Evolutionary conservation across 2,113 vertebrate genomes (phyloP).

Genomic region (Prionailurus bengalensis): DNA sequence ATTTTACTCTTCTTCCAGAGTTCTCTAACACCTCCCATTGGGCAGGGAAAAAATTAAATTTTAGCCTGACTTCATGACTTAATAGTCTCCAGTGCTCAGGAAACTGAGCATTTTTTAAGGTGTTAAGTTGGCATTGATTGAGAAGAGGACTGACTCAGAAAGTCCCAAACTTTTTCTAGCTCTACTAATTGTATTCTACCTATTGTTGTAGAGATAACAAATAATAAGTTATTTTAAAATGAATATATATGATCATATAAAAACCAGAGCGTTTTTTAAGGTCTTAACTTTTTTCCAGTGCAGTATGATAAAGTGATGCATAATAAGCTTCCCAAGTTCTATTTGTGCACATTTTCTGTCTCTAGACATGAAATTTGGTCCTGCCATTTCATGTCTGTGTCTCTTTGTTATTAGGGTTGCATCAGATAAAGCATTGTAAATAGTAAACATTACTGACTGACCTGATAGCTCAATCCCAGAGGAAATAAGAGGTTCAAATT

Average conservation of each 20-base stretch:
- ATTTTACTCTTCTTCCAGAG: neutral
- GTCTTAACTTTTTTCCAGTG: neutral
- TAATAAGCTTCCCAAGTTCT: neutral
- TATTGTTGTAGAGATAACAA: neutral
- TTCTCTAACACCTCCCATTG: neutral
- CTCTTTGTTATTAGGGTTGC: neutral
- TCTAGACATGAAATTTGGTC: neutral
- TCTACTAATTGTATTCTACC: conserved; percentile 39
- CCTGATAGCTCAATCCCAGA: neutral
- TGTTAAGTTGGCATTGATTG: conserved; percentile 71
- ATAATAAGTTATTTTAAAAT: neutral
- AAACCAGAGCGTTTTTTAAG: neutral
- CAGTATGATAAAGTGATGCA: neutral
- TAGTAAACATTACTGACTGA: conserved; percentile 34
- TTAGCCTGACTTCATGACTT: neutral
- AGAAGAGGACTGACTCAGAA: conserved; percentile 73
- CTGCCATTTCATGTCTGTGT: neutral
- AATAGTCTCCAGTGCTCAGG: neutral
- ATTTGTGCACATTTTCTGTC: neutral
- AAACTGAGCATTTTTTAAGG: conserved; percentile 61
- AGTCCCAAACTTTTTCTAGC: conserved; percentile 61
- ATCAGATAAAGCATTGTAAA: conserved; percentile 19
- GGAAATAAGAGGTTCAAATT: conserved; percentile 20
- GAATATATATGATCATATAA: neutral
- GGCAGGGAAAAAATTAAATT: neutral